A percentile compares a stretch with the other conserved stretches of the same genome.
phyloP scores from a whole-genome alignment of 2,797 vertebrate genomes.

The Scleropages formosus region DNA sequence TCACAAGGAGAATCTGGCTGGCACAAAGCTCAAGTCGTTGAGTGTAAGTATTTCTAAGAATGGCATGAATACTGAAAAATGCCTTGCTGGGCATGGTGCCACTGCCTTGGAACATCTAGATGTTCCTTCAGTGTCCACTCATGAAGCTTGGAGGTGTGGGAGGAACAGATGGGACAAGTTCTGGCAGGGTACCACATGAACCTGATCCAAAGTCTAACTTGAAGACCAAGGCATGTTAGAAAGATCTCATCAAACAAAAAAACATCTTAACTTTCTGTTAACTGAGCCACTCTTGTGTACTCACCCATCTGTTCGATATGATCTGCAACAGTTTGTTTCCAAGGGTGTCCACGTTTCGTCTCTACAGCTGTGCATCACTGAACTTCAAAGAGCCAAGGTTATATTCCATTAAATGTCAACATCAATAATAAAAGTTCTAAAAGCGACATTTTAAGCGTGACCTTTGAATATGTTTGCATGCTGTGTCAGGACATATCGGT shows the following conservation, averaged over 20 bases:
- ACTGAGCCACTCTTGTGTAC: constrained; percentile 3
- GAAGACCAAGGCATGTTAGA: not conserved
- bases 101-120: not conserved
- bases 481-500: not conserved
- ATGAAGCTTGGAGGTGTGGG: not conserved
- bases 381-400: constrained; percentile 10
- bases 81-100: not conserved
- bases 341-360: not conserved
- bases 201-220: not conserved
- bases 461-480: not conserved
- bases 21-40: not conserved
- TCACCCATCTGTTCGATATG: constrained; percentile 6
- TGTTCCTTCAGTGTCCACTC: not conserved
- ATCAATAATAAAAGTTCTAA: constrained; percentile 1
- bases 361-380: not conserved
- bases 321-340: constrained; percentile 7
- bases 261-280: not conserved
- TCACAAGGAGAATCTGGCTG: not conserved
- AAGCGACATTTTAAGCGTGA: not conserved
- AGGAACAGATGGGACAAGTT: constrained; percentile 6
- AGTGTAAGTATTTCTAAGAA: not conserved
- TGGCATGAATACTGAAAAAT: not conserved
- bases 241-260: not conserved
- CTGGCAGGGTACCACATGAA: not conserved
- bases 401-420: constrained; percentile 6